Evolutionary conservation across 2,888 invertebrate species (phyloP).

Genomic region (Willowsia nigromaculata): DNA sequence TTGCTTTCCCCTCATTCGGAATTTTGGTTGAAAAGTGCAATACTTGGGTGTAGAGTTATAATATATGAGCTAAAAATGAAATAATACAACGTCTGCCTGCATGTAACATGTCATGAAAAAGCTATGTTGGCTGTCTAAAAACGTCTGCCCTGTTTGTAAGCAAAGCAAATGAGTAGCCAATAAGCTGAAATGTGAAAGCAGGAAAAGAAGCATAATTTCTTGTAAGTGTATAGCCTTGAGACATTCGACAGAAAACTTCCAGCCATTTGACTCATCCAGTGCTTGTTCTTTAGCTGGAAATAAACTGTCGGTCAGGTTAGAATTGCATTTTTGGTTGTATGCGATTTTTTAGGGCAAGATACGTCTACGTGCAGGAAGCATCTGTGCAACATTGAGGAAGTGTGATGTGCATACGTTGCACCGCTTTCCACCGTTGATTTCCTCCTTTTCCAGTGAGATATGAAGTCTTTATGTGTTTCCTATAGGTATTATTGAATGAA

Average conservation of each 20-base stretch:
- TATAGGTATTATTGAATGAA: conserved; percentile 69
- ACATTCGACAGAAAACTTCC: no score
- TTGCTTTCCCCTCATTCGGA: background rate
- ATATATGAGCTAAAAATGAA: background rate
- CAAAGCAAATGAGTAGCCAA: no score
- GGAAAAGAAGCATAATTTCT: background rate
- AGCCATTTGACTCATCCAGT: background rate
- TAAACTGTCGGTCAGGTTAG: background rate
- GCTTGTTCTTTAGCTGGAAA: background rate
- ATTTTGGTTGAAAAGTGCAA: no score
- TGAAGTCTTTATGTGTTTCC: conserved; percentile 56
- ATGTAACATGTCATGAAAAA: no score
- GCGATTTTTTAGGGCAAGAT: background rate
- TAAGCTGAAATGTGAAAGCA: no score
- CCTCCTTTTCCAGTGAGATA: conserved; percentile 1
- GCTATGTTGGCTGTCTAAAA: no score
- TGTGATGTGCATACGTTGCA: conserved; percentile 5
- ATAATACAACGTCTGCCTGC: no score
- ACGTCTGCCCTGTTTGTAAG: no score
- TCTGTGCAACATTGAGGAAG: background rate
- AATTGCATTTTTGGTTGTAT: background rate
- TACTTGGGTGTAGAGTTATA: background rate
- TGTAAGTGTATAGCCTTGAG: background rate
- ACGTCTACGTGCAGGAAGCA: background rate
- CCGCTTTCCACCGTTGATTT: background rate